Conservation (phyloP, 1,140 invertebrate genomes). For the Asobara japonica region DNA sequence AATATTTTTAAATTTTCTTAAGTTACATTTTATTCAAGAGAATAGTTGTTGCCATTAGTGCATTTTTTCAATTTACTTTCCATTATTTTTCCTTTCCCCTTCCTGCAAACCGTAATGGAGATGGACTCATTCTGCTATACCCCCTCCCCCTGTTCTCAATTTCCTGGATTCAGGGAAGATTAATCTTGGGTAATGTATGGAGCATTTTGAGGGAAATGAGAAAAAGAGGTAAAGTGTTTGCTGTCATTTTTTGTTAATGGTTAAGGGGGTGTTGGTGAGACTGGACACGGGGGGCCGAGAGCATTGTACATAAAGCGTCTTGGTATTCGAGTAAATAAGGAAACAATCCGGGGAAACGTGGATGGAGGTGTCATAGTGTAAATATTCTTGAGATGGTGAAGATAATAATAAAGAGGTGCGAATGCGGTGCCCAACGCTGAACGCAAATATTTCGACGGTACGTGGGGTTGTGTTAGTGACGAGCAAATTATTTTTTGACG, state of each 20-base stretch:
- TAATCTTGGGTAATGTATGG: neutral
- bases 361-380: slow-evolving; percentile 56
- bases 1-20: too few species aligned
- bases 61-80: too few species aligned
- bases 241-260: neutral
- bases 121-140: too few species aligned
- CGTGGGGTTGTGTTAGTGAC: slow-evolving; percentile 19
- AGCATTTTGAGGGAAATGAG: neutral
- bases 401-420: slow-evolving; percentile 46
- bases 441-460: slow-evolving; percentile 33
- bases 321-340: slow-evolving; percentile 57
- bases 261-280: neutral
- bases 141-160: neutral
- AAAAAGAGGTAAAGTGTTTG: neutral
- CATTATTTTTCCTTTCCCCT: too few species aligned
- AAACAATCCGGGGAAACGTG: slow-evolving; percentile 50
- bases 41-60: too few species aligned
- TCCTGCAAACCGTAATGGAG: too few species aligned
- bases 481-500: neutral
- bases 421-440: slow-evolving; percentile 43
- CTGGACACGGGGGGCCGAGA: slow-evolving; percentile 14
- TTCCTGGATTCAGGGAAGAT: neutral
- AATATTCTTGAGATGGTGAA: slow-evolving; percentile 51
- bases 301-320: slow-evolving; percentile 28
- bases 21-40: too few species aligned